A percentile compares a stretch with the other conserved stretches of the same genome.
These are phyloP conservation scores for Acleris laterana DNA, from an alignment of 2,888 invertebrate species.

Conservation along the genomic window DNA sequence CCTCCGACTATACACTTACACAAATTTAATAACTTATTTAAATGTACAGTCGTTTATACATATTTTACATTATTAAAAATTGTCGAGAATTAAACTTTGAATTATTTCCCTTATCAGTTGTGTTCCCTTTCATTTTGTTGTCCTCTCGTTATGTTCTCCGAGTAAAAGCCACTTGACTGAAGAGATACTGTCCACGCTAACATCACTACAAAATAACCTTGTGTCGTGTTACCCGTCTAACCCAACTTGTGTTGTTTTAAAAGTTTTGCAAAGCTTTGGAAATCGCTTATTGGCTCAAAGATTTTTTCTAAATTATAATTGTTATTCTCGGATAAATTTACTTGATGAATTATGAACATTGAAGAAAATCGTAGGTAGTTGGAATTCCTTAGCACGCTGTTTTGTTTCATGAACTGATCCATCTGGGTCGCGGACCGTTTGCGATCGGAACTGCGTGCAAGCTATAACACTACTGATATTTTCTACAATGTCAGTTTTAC, in stretches of 20 bases:
- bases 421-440: not conserved
- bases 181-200: conserved; percentile 14
- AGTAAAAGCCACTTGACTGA: conserved; percentile 11
- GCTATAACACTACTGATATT: not conserved
- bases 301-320: conserved; percentile 19
- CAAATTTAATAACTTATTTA: conserved; percentile 70
- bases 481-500: conserved; percentile 5
- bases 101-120: conserved; percentile 41
- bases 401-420: not conserved
- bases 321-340: conserved; percentile 1
- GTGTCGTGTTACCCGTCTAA: conserved; percentile 64
- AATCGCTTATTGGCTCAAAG: conserved; percentile 52
- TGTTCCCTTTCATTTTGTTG: not conserved
- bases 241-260: conserved; percentile 60
- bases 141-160: conserved; percentile 9
- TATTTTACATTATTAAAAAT: conserved; percentile 77
- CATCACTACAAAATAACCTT: conserved; percentile 45
- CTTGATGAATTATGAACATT: not conserved
- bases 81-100: conserved; percentile 62
- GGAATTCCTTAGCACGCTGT: not conserved
- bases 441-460: not conserved
- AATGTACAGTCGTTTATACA: conserved; percentile 78
- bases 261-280: conserved; percentile 70
- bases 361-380: conserved; percentile 1
- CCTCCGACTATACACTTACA: conserved; percentile 57